A percentile compares a stretch with the other conserved stretches of the same genome.
Evolutionary conservation across 2,888 invertebrate genomes (phyloP).

Genomic region (Leucoma salicis): DNA sequence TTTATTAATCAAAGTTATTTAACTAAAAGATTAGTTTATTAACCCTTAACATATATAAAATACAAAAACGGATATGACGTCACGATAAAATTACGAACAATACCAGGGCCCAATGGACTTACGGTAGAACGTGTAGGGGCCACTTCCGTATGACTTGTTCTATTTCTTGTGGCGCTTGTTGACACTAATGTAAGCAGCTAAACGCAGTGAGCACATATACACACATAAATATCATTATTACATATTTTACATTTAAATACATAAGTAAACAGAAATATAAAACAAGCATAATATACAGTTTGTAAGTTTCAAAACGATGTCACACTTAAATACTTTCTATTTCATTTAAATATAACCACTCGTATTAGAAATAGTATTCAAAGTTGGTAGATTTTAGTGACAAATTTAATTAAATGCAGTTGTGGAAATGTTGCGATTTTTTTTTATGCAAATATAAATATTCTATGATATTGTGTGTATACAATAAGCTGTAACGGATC

Average conservation of each 20-base stretch:
- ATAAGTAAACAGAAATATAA: conserved; percentile 4
- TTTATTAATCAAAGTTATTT: no score
- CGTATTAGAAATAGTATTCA: not conserved
- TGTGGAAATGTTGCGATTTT: no score
- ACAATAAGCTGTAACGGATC: no score
- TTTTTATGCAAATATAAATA: no score
- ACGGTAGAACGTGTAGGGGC: conserved; percentile 53
- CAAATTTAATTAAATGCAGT: not conserved
- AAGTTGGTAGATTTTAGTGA: conserved; percentile 12
- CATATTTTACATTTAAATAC: conserved; percentile 19
- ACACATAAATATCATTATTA: conserved; percentile 43
- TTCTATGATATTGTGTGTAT: no score
- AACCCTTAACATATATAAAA: no score
- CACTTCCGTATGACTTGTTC: conserved; percentile 41
- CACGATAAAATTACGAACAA: conserved; percentile 19
- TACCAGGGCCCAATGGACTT: conserved; percentile 45
- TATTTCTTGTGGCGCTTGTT: conserved; percentile 54
- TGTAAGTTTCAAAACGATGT: no score
- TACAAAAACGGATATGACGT: conserved; percentile 12
- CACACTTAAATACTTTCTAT: no score
- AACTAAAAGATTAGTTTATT: no score
- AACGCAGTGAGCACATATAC: conserved; percentile 53
- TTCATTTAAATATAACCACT: not conserved
- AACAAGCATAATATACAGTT: not conserved
- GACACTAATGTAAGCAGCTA: conserved; percentile 72